A percentile compares a stretch with the other conserved stretches of the same genome.
phyloP scores from a whole-genome alignment of 2,888 invertebrate genomes.

The Leptopilina syphax region DNA sequence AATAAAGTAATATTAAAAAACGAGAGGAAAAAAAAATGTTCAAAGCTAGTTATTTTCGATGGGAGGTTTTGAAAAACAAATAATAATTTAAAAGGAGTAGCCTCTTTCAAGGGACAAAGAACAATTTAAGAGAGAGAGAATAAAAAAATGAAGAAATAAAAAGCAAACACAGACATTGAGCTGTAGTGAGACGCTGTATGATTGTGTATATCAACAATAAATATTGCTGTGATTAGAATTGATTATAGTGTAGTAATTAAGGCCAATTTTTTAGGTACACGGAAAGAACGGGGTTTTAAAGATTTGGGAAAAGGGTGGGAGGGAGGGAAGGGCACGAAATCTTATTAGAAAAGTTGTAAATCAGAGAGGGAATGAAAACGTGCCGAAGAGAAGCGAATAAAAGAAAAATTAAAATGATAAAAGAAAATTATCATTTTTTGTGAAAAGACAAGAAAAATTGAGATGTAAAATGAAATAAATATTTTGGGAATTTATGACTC shows the following conservation, averaged over 20 bases:
- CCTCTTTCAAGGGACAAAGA: slow-evolving; percentile 39
- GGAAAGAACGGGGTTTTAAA: slow-evolving; percentile 52
- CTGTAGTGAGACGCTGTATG: slow-evolving; percentile 75
- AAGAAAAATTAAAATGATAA: slow-evolving; percentile 1
- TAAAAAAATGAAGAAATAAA: neutral
- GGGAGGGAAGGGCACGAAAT: slow-evolving; percentile 39
- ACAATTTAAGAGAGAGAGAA: neutral
- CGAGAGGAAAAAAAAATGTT: neutral
- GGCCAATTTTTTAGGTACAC: slow-evolving; percentile 70
- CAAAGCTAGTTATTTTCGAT: slow-evolving; percentile 18
- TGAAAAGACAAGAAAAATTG: slow-evolving; percentile 33
- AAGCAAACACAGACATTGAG: slow-evolving; percentile 56
- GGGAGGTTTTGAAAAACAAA: neutral
- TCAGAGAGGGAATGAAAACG: slow-evolving; percentile 42
- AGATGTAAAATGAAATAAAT: slow-evolving; percentile 36
- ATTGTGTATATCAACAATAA: slow-evolving; percentile 77
- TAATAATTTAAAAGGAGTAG: slow-evolving; percentile 44
- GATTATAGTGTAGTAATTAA: slow-evolving; percentile 75
- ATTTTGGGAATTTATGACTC: slow-evolving; percentile 40
- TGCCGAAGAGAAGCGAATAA: slow-evolving; percentile 42
- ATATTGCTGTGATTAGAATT: slow-evolving; percentile 77
- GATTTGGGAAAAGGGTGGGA: neutral
- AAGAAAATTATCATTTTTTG: slow-evolving; percentile 43
- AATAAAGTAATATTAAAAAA: neutral
- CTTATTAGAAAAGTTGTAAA: slow-evolving; percentile 39